These are phyloP conservation scores for Felis chaus DNA, from an alignment of 2,113 vertebrate species.

Conservation along the genomic window DNA sequence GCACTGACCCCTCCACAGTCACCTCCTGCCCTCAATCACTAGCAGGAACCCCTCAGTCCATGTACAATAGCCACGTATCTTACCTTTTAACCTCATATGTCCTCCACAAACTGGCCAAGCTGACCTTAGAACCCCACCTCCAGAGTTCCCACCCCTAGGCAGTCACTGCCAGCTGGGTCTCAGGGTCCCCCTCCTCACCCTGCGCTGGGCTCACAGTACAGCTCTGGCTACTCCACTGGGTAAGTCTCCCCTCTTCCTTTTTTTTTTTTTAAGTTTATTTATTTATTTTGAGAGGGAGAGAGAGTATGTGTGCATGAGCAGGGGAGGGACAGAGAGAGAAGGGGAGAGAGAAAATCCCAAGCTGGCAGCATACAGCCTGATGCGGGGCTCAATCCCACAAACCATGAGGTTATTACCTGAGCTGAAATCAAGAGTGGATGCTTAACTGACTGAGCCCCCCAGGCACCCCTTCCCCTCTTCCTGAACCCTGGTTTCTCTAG, in stretches of 20 bases:
- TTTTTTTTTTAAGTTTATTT: too few species aligned
- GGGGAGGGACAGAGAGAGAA: too few species aligned
- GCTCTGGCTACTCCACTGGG: not conserved
- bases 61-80: not conserved
- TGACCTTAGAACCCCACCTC: not conserved
- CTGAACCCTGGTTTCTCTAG: not conserved
- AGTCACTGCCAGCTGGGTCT: not conserved
- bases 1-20: not conserved
- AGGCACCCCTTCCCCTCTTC: not conserved
- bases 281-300: too few species aligned
- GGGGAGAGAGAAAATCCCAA: too few species aligned
- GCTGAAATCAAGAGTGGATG: too few species aligned
- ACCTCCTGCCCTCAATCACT: not conserved
- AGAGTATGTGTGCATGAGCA: too few species aligned
- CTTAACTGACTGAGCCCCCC: too few species aligned
- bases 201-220: not conserved
- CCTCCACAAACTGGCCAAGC: not conserved
- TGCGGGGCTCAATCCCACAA: too few species aligned
- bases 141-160: accelerated
- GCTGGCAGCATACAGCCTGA: too few species aligned
- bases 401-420: too few species aligned
- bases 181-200: not conserved
- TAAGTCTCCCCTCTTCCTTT: not conserved
- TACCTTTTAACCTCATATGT: not conserved
- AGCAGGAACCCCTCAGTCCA: not conserved